Conservation (phyloP, 2,888 invertebrate genomes). For the Eupithecia subfuscata region DNA sequence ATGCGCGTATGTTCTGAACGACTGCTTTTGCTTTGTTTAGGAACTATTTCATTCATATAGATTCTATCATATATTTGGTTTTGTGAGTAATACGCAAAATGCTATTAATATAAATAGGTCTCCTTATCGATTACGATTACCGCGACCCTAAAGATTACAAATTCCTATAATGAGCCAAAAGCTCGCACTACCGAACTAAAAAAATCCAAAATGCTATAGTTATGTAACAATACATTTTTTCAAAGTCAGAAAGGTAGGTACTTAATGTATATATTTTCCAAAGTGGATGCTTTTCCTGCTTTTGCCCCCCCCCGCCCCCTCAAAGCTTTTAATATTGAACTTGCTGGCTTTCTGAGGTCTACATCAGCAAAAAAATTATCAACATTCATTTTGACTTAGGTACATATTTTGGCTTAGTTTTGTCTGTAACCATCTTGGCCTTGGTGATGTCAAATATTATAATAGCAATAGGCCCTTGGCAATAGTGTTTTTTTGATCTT, state of each 20-base stretch:
- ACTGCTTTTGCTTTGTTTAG: background rate
- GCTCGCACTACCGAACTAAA: no score
- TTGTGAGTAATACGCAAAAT: background rate
- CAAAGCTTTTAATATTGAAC: background rate
- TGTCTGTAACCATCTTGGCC: background rate
- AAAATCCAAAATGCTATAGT: no score
- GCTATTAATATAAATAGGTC: background rate
- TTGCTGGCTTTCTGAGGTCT: background rate
- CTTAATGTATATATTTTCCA: no score
- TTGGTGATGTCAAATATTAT: background rate
- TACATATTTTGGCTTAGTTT: background rate
- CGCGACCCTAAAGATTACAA: no score
- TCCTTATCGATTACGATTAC: no score
- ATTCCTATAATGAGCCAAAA: no score
- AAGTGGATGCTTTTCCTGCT: no score
- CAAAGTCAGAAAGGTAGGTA: no score
- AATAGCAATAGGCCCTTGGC: no score
- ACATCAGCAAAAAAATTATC: background rate
- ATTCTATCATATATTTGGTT: background rate
- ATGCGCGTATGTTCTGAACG: slow-evolving; percentile 6
- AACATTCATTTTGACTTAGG: background rate
- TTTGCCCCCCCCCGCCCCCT: no score
- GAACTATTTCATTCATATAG: background rate
- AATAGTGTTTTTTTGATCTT: background rate
- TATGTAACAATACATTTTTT: no score